A percentile compares a stretch with the other conserved stretches of the same genome.
These are phyloP conservation scores for Miichthys miiuy DNA, from an alignment of 2,797 vertebrate genomes.

Conservation along the genomic window DNA sequence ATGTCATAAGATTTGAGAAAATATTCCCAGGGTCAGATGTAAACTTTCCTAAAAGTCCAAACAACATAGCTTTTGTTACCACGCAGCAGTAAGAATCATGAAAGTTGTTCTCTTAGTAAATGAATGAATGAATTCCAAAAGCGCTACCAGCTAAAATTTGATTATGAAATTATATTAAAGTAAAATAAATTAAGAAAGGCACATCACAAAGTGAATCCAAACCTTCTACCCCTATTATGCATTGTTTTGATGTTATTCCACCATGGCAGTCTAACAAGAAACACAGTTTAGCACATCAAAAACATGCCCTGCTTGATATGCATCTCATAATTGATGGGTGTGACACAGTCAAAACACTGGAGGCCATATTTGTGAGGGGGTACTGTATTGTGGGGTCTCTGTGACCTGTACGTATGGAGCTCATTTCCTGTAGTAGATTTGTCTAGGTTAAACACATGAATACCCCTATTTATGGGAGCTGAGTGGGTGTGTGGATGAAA, in stretches of 20 bases:
- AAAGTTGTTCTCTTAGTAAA: not conserved
- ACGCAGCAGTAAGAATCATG: not conserved
- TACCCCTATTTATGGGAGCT: conserved; percentile 60
- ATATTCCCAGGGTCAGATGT: not conserved
- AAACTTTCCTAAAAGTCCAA: conserved; percentile 4
- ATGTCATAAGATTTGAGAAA: conserved; percentile 7
- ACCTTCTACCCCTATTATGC: not conserved
- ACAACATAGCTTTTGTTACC: not conserved
- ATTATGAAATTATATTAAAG: conserved; percentile 7
- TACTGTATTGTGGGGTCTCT: conserved; percentile 56
- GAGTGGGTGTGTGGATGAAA: conserved; percentile 56
- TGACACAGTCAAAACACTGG: conserved; percentile 61
- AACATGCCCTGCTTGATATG: conserved; percentile 33
- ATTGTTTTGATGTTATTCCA: conserved; percentile 19
- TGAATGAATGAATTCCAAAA: conserved; percentile 5
- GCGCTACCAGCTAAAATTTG: not conserved
- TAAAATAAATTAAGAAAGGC: conserved; percentile 7
- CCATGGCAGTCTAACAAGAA: conserved; percentile 14
- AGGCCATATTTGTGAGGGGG: conserved; percentile 52
- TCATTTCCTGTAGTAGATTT: conserved; percentile 76
- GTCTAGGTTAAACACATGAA: conserved; percentile 65
- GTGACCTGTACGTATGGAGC: conserved; percentile 62
- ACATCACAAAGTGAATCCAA: not conserved
- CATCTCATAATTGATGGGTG: conserved; percentile 52
- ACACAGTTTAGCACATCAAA: conserved; percentile 34